phyloP scores from a whole-genome alignment of 2,797 vertebrate genomes.

The Avahi laniger region DNA sequence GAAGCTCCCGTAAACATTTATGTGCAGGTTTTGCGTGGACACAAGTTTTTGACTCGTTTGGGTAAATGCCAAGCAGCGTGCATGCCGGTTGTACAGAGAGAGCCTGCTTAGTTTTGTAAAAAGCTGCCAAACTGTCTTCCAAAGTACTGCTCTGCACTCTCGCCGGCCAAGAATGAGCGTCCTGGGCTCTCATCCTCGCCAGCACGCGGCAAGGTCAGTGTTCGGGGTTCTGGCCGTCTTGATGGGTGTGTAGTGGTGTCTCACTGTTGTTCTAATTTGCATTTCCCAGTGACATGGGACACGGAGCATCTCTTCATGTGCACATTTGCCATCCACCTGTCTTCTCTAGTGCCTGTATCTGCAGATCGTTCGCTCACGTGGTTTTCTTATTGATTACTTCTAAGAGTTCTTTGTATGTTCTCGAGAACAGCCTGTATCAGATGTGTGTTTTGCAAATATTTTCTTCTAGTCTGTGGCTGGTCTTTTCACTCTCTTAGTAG shows the following conservation, averaged over 20 bases:
- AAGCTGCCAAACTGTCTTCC: background rate
- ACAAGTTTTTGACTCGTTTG: background rate
- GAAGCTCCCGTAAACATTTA: background rate
- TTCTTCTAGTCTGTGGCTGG: background rate
- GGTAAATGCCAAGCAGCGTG: background rate
- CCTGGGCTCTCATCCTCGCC: background rate
- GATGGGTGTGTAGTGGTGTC: rapidly evolving
- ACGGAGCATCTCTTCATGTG: background rate
- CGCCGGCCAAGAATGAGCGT: rapidly evolving
- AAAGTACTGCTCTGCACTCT: rapidly evolving
- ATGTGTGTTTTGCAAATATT: background rate
- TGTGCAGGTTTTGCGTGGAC: background rate
- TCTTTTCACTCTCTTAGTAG: background rate
- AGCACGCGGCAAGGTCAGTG: rapidly evolving
- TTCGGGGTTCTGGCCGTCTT: rapidly evolving
- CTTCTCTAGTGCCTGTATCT: background rate
- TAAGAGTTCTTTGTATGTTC: background rate
- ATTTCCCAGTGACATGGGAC: rapidly evolving
- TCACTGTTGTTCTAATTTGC: rapidly evolving
- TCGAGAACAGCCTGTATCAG: background rate
- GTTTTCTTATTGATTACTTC: background rate
- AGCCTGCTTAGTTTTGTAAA: background rate
- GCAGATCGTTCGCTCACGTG: background rate
- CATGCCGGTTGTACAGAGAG: rapidly evolving
- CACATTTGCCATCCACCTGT: rapidly evolving